These are phyloP conservation scores for Phalacrocorax carbo DNA, from an alignment of 2,113 vertebrate species.

Conservation along the genomic window DNA sequence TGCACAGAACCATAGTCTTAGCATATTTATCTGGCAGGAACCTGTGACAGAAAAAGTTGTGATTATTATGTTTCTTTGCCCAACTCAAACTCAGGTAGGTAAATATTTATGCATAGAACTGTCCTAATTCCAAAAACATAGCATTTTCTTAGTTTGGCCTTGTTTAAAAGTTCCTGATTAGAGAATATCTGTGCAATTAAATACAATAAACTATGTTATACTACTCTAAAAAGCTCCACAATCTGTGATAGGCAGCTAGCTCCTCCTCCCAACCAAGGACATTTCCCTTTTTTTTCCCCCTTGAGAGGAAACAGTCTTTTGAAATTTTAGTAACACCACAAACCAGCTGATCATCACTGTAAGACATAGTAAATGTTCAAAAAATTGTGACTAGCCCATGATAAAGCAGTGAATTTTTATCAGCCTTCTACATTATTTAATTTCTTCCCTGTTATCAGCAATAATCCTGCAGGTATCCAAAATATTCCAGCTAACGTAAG, in stretches of 20 bases:
- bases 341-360: not conserved
- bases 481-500: not conserved
- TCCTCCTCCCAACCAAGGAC: not conserved
- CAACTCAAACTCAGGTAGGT: not conserved
- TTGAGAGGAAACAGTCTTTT: not conserved
- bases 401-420: not conserved
- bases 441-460: not conserved
- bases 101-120: not conserved
- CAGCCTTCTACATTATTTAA: not conserved
- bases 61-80: not conserved
- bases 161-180: not conserved
- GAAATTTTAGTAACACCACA: not conserved
- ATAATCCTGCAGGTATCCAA: not conserved
- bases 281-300: not conserved
- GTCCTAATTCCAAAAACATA: not conserved
- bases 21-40: not conserved
- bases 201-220: not conserved
- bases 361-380: not conserved
- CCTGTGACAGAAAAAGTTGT: not conserved
- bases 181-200: not conserved
- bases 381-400: not conserved
- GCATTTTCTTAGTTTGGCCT: not conserved
- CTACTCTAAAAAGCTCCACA: not conserved
- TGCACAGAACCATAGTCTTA: not conserved
- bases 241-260: not conserved